Conservation (phyloP, 2,888 invertebrate genomes). For the Petrolisthes manimaculis region DNA sequence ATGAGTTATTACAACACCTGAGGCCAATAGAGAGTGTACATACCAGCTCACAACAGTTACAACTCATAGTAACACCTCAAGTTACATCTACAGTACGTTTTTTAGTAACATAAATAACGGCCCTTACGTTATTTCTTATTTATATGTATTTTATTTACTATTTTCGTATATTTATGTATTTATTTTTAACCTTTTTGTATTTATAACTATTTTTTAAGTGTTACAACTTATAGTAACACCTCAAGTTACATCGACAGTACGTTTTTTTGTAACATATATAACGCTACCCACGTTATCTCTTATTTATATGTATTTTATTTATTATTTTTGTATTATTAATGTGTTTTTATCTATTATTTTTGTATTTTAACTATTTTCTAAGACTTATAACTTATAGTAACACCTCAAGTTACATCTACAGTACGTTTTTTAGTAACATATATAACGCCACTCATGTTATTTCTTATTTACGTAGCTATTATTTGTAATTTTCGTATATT, state of each 20-base stretch:
- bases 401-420: slow-evolving; percentile 58
- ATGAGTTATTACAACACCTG: slow-evolving; percentile 51
- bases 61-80: slow-evolving; percentile 52
- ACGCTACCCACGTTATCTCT: not conserved
- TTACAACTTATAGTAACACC: slow-evolving; percentile 53
- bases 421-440: slow-evolving; percentile 35
- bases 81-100: slow-evolving; percentile 61
- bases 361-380: slow-evolving; percentile 21
- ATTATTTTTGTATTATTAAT: no score
- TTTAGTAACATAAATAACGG: not conserved
- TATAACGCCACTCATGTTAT: not conserved
- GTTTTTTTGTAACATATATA: slow-evolving; percentile 8
- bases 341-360: not conserved
- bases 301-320: not conserved
- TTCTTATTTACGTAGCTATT: not conserved
- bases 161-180: no score
- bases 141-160: no score
- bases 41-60: slow-evolving; percentile 38
- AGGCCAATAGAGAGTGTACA: slow-evolving; percentile 54
- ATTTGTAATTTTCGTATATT: no score
- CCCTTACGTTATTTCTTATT: not conserved
- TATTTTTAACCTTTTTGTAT: not conserved
- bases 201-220: slow-evolving; percentile 31
- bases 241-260: slow-evolving; percentile 59
- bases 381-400: slow-evolving; percentile 48